Percentiles rank a stretch among this genome's conserved stretches.
Evolutionary conservation across 2,113 vertebrate species (phyloP).

Genomic region (Callospermophilus lateralis): DNA sequence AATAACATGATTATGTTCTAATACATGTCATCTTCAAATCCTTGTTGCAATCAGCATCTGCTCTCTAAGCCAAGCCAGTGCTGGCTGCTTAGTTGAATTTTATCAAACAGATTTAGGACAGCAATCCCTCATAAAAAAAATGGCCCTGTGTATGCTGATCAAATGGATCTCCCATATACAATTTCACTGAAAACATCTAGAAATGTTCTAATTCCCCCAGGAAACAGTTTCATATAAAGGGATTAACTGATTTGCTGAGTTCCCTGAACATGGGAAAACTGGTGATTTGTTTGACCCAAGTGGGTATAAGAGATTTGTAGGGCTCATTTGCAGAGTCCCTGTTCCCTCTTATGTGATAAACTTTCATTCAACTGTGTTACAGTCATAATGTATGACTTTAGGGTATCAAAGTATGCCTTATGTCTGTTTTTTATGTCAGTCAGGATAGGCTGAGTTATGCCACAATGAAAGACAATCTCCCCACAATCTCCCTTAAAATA

Average conservation of each 20-base stretch:
- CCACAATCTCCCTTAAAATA: constrained; percentile 17
- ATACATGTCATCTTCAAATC: background rate
- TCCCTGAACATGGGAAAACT: background rate
- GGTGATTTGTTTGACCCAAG: background rate
- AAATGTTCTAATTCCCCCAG: background rate
- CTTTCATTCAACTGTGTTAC: background rate
- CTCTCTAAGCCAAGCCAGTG: background rate
- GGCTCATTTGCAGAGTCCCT: background rate
- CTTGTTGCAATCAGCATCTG: background rate
- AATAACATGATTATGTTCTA: background rate
- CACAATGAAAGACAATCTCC: background rate
- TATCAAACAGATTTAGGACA: background rate
- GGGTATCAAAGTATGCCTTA: background rate
- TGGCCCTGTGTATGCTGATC: background rate
- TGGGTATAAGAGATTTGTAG: background rate
- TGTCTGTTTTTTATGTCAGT: background rate
- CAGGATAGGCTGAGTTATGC: background rate
- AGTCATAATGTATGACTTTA: background rate
- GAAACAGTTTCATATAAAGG: background rate
- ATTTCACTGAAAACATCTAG: background rate
- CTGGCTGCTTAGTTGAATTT: background rate
- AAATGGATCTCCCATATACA: background rate
- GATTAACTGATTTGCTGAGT: background rate
- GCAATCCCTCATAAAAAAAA: background rate
- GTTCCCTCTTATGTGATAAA: background rate